Evolutionary conservation across 2,113 vertebrate genomes (phyloP).

Genomic region (Trogon melanurus): DNA sequence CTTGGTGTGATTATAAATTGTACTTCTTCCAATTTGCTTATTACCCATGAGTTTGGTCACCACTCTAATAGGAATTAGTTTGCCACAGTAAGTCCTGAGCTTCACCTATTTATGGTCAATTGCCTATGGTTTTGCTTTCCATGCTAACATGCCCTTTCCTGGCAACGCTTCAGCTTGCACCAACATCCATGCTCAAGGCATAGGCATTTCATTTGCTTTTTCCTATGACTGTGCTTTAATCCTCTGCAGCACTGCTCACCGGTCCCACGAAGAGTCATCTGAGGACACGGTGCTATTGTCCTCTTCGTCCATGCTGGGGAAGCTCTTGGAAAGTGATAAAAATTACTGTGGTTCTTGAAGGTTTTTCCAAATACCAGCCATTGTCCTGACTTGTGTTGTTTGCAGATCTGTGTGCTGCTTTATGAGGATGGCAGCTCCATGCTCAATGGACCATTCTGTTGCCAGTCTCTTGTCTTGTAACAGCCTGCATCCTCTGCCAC

Average conservation of each 20-base stretch:
- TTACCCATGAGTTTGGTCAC: slow-evolving; percentile 1
- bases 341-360: neutral
- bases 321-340: neutral
- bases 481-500: neutral
- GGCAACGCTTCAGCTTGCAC: neutral
- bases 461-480: neutral
- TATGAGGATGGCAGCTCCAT: neutral
- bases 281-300: neutral
- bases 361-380: neutral
- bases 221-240: neutral
- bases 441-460: neutral
- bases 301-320: neutral
- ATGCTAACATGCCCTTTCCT: neutral
- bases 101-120: neutral
- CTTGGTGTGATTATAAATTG: slow-evolving; percentile 17
- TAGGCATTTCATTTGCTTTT: neutral
- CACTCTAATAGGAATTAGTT: slow-evolving; percentile 23
- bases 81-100: neutral
- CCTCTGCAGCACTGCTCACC: neutral
- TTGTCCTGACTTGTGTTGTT: neutral
- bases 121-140: neutral
- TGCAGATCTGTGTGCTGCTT: neutral
- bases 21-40: slow-evolving; percentile 23
- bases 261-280: neutral
- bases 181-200: neutral